These are phyloP conservation scores for Fringilla coelebs DNA, from an alignment of 2,797 vertebrate genomes.

Conservation along the genomic window DNA sequence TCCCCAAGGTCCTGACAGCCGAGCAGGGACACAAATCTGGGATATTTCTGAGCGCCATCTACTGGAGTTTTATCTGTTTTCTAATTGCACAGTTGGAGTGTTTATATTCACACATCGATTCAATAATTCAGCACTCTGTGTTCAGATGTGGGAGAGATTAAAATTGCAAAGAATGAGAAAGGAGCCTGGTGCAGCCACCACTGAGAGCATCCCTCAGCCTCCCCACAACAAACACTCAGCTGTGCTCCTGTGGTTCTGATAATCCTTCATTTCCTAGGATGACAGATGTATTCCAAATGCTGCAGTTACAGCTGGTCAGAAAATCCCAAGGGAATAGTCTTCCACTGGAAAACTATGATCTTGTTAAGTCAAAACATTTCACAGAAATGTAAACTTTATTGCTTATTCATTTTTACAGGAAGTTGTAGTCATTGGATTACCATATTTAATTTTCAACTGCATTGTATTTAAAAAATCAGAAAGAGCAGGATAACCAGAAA, in stretches of 20 bases:
- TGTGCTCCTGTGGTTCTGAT: not conserved
- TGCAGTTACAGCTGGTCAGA: not conserved
- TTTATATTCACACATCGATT: accelerated
- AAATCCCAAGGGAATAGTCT: not conserved
- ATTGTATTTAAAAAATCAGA: not conserved
- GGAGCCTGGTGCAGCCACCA: accelerated
- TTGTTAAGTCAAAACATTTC: not conserved
- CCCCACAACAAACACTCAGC: not conserved
- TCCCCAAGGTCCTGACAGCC: not conserved
- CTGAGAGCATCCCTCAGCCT: not conserved
- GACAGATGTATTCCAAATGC: not conserved
- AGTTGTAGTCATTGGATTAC: not conserved
- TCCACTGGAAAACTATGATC: not conserved
- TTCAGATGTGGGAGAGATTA: not conserved
- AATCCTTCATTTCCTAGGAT: not conserved
- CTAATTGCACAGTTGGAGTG: not conserved
- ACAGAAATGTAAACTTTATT: not conserved
- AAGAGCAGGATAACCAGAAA: accelerated
- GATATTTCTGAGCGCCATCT: conserved; percentile 62
- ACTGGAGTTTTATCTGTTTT: not conserved
- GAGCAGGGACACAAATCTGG: not conserved
- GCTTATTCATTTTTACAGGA: not conserved
- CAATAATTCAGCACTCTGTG: not conserved
- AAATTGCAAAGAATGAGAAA: not conserved
- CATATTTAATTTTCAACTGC: not conserved